Evolutionary conservation across 2,888 invertebrate species (phyloP), one percentile per base, ranked within the genome.

Genomic region (Cephus pulcher): DNA sequence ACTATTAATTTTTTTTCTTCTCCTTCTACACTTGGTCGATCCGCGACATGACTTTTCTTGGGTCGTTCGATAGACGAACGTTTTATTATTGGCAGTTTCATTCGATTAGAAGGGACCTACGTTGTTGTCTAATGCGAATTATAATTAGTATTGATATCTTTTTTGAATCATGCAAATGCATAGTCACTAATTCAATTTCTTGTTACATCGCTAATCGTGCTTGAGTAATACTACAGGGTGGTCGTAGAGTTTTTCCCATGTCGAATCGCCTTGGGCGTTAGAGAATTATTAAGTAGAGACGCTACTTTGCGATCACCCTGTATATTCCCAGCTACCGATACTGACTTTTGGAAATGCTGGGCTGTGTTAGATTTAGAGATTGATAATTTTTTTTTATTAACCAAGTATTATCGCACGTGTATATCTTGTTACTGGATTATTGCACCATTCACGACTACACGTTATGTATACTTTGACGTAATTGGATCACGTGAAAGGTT

Each of bases 1-100:
- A 80, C 81, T 77, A 79, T 79, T 56, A 23, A 23, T 9, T 68
- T 71, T 76, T 30, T 30, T 30, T 30, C n/a, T n/a, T 74, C 30
- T 37, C 9, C 15, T 56, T 69, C 15, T 77, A 34, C 37, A 37
- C 35, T 32, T 69, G 73, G 35, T 37, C 77, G 34, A 9, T 56
- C 1, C 9, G 9, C 2, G 2, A 15, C 56, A 0, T 23, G 2
- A 56, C 9, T 23, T 23, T 56, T 9, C 56, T 56, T 9, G 56
- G 2, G 2, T 9, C 23, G 2, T 9, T 56, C 23, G 56, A 2
- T 9, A 56, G 23, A 35, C 23, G 9, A 2, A 6, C 9, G 34
- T 34, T 34, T 56, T 23, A 9, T 56, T 56, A 56, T 9, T 56
- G 15, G 12, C 4, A 37, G 37, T 37, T 15, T 37, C 4, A 4